These are phyloP conservation scores for Emys orbicularis DNA, from an alignment of 2,797 vertebrate species.

Conservation along the genomic window DNA sequence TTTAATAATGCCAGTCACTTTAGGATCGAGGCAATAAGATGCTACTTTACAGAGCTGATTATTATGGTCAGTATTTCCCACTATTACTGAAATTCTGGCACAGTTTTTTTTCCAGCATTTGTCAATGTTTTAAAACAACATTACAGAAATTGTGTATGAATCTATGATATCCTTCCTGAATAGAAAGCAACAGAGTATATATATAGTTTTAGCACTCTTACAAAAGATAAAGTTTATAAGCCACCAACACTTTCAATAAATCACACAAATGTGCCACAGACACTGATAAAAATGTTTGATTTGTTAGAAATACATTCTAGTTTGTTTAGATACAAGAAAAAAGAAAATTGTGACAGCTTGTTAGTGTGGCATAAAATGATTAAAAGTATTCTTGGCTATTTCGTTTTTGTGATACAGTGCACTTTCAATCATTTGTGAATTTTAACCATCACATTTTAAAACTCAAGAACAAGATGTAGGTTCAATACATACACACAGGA, in stretches of 20 bases:
- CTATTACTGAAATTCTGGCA: neutral
- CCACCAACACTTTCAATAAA: slow-evolving; percentile 14
- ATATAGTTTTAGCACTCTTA: slow-evolving; percentile 54
- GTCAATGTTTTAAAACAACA: slow-evolving; percentile 73
- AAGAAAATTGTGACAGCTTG: slow-evolving; percentile 24
- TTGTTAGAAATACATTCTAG: slow-evolving; percentile 61
- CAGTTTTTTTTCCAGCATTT: slow-evolving; percentile 35
- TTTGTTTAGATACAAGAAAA: slow-evolving; percentile 41
- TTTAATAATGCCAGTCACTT: slow-evolving; percentile 68
- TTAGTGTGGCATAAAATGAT: slow-evolving; percentile 26
- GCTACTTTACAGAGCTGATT: slow-evolving; percentile 48
- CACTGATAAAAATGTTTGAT: slow-evolving; percentile 45
- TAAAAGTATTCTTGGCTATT: slow-evolving; percentile 42
- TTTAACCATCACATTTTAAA: slow-evolving; percentile 58
- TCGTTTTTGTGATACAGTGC: slow-evolving; percentile 66
- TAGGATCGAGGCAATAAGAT: slow-evolving; percentile 72
- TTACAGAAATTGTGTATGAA: slow-evolving; percentile 54
- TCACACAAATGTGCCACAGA: slow-evolving; percentile 45
- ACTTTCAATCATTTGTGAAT: slow-evolving; percentile 51
- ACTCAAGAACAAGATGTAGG: slow-evolving; percentile 37
- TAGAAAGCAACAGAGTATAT: slow-evolving; percentile 62
- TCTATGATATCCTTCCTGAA: slow-evolving; percentile 66
- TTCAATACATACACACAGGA: slow-evolving; percentile 40
- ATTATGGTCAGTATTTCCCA: slow-evolving; percentile 29
- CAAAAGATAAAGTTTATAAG: slow-evolving; percentile 55